Base-by-base conservation (phyloP, 2,888 invertebrate species). In the Polietes domitor region DNA sequence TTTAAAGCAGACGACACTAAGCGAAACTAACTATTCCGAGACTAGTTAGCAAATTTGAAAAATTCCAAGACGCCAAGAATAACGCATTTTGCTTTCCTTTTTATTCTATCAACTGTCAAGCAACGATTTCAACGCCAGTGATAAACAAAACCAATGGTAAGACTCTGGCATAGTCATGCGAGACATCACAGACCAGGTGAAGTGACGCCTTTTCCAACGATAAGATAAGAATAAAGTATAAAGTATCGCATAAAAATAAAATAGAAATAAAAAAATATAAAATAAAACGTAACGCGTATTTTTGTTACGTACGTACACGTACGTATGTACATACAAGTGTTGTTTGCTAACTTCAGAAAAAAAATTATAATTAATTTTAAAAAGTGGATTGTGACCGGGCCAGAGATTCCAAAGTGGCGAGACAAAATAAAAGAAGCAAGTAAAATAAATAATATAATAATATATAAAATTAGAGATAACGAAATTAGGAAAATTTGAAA, bases 131-230 rank as follows among this genome's bases (percentile, higher is more conserved):
- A 43, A 41, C 68, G 21, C 15, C 43, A 43, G n/a, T 21, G 68
- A 21, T 65, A 41, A 32, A 28, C 21, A 2, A 43, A 68, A 12
- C 10, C 3, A 63, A 17, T 17, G 37, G 65, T 41, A 43, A 68
- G 12, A 43, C 68, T n/a, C n/a, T n/a, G n/a, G n/a, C n/a, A n/a
- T n/a, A n/a, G 10, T n/a, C n/a, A 15, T 24, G 68, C 68, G 58
- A 58, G 58, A 58, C 58, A 58, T 24, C 63, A 17, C 26, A 0
- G 43, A 9, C 24, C 68, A 43, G 50, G 32, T 63, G 37, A 15
- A 24, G 26, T 74, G 80, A 83, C 73, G 83, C 53, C 77, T 55
- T 32, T 43, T n/a, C n/a, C n/a, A n/a, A n/a, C 15, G 83, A 83
- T 83, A 80, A 83, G 80, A 83, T 80, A 83, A 76, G 19, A 55